Conservation (phyloP, 2,888 invertebrate genomes). For the Drosophila hamatofila region DNA sequence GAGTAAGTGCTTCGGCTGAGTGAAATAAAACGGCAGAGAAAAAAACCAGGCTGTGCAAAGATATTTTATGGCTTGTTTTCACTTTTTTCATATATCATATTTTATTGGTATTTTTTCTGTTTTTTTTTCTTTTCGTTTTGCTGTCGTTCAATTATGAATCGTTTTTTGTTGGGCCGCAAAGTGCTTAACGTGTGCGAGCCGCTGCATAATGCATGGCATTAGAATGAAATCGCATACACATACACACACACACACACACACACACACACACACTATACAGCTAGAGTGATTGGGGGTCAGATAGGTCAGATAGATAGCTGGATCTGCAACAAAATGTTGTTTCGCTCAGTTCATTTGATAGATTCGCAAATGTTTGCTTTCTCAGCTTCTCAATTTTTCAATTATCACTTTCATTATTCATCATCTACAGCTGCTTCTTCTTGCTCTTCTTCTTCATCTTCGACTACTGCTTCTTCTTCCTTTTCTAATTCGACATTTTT, state of each 20-base stretch:
- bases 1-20: neutral
- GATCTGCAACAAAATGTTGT: neutral
- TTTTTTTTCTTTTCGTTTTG: neutral
- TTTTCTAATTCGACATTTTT: conserved; percentile 1
- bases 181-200: conserved; percentile 4
- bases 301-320: too few relatives aligned
- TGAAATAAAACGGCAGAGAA: neutral
- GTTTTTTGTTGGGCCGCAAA: neutral
- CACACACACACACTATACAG: too few relatives aligned
- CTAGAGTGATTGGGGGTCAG: too few relatives aligned
- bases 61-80: neutral
- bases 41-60: neutral
- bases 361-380: conserved; percentile 13
- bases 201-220: conserved; percentile 6
- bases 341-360: neutral
- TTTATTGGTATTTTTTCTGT: neutral
- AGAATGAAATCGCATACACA: too few relatives aligned
- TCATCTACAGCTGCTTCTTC: neutral
- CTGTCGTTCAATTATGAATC: neutral
- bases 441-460: neutral
- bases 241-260: too few relatives aligned
- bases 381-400: conserved; percentile 5
- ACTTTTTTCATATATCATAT: neutral
- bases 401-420: conserved; percentile 24
- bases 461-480: too few relatives aligned